Percentiles rank a stretch among this genome's conserved stretches.
phyloP scores from a whole-genome alignment of 2,797 vertebrate species.

The Lutjanus campechanus region DNA sequence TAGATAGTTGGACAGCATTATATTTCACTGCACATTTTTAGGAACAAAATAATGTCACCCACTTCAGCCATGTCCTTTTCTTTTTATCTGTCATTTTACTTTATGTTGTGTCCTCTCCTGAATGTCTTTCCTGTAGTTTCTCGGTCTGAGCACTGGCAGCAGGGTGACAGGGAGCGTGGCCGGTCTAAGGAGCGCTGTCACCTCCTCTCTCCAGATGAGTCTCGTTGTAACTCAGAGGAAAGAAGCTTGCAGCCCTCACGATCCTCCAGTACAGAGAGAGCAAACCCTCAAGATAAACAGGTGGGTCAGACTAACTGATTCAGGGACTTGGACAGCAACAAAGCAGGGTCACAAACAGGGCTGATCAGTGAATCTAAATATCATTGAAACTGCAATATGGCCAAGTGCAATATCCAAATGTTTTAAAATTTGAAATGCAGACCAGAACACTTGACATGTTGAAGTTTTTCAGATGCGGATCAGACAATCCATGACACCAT shows the following conservation, averaged over 20 bases:
- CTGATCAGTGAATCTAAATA: no score
- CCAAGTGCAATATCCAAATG: no score
- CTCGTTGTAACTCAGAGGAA: constrained; percentile 95
- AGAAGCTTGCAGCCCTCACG: constrained; percentile 91
- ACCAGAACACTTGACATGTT: not conserved
- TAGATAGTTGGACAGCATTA: not conserved
- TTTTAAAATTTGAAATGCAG: no score
- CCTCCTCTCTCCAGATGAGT: constrained; percentile 92
- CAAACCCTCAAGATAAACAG: constrained; percentile 88
- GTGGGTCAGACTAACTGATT: constrained; percentile 67
- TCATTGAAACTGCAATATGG: no score
- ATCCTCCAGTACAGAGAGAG: constrained; percentile 91
- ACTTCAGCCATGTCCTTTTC: not conserved
- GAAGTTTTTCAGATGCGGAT: not conserved
- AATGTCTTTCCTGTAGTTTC: constrained; percentile 83
- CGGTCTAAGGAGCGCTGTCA: constrained; percentile 96
- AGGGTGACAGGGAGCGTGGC: constrained; percentile 90
- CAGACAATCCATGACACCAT: not conserved
- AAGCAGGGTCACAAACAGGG: not conserved
- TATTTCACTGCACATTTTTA: not conserved
- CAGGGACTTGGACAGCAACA: not conserved
- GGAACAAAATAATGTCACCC: not conserved
- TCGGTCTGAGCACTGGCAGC: constrained; percentile 91
- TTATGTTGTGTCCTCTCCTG: not conserved
- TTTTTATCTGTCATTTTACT: not conserved